Conservation (phyloP, 2,888 invertebrate species). For the Noctuana brunneofusca region DNA sequence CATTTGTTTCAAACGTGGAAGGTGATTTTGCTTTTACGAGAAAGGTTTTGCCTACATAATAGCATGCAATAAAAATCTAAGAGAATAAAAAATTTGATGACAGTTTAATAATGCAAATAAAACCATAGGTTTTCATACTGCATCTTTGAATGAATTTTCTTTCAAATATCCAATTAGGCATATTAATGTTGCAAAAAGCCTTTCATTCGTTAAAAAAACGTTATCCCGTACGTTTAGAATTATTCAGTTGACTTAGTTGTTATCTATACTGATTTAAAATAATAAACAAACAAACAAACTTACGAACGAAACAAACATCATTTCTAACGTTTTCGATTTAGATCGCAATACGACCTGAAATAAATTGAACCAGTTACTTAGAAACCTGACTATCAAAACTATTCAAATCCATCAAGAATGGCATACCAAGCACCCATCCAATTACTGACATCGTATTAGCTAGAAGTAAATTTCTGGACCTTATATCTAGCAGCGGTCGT, state of each 20-base stretch:
- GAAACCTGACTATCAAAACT: slow-evolving; percentile 26
- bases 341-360: not conserved
- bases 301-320: not conserved
- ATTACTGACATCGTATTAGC: slow-evolving; percentile 42
- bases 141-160: too few species aligned
- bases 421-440: slow-evolving; percentile 37
- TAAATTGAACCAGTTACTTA: not conserved
- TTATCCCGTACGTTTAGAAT: too few species aligned
- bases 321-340: not conserved
- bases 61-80: not conserved
- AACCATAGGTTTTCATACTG: not conserved
- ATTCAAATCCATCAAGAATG: slow-evolving; percentile 18
- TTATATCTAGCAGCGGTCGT: slow-evolving; percentile 47
- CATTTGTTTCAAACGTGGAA: slow-evolving; percentile 20
- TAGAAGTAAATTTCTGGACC: slow-evolving; percentile 43
- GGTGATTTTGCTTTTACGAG: slow-evolving; percentile 14
- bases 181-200: too few species aligned
- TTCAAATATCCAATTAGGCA: too few species aligned
- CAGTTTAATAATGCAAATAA: not conserved
- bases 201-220: too few species aligned
- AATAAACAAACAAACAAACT: too few species aligned
- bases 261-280: too few species aligned
- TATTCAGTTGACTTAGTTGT: too few species aligned
- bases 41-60: not conserved
- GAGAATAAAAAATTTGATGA: not conserved